Conservation (phyloP, 2,888 invertebrate species). For the Amorpha juglandis region DNA sequence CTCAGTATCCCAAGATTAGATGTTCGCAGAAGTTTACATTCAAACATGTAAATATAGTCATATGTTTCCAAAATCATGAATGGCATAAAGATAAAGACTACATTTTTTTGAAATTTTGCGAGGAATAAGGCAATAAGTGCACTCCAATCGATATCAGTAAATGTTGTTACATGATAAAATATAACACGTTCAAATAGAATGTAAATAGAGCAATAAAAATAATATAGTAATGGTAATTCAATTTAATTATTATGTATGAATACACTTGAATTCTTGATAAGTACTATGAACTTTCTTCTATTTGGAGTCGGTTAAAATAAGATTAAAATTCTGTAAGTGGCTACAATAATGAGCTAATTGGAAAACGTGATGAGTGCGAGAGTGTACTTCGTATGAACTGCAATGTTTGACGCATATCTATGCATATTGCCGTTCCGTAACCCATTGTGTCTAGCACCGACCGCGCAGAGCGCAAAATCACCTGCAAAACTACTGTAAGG, state of each 20-base stretch:
- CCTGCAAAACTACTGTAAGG: slow-evolving; percentile 63
- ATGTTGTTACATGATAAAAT: too few relatives aligned
- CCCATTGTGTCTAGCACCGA: slow-evolving; percentile 74
- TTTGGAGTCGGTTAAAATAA: too few relatives aligned
- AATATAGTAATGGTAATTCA: too few relatives aligned
- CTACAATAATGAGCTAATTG: slow-evolving; percentile 52
- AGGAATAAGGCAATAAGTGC: not conserved
- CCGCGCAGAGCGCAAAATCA: slow-evolving; percentile 78
- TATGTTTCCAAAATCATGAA: not conserved
- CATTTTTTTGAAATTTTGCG: not conserved
- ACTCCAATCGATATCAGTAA: slow-evolving; percentile 19
- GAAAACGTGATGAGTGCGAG: slow-evolving; percentile 65
- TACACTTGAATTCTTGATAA: too few relatives aligned
- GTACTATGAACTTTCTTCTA: too few relatives aligned
- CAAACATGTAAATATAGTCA: not conserved
- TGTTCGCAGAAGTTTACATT: not conserved
- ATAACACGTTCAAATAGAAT: too few relatives aligned
- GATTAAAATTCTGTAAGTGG: slow-evolving; percentile 37
- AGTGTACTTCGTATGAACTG: slow-evolving; percentile 62
- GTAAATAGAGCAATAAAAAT: too few relatives aligned
- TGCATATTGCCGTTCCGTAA: slow-evolving; percentile 72
- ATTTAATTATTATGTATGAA: too few relatives aligned
- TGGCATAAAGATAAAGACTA: not conserved
- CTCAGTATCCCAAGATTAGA: not conserved
- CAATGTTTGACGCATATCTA: slow-evolving; percentile 72